Conservation (phyloP, 2,888 invertebrate species). For the Phengaris alcon region DNA sequence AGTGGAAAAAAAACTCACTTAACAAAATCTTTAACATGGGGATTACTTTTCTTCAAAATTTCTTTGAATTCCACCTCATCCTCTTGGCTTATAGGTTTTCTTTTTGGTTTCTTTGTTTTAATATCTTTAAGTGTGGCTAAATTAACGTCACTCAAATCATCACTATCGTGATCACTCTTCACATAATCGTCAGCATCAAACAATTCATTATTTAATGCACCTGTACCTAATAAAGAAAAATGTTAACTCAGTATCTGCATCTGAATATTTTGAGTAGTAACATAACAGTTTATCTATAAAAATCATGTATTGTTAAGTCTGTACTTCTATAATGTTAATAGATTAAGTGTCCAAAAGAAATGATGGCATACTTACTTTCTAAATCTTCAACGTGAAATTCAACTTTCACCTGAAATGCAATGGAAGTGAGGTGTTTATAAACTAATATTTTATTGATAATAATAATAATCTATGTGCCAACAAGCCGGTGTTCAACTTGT, state of each 20-base stretch:
- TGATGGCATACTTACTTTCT: slow-evolving; percentile 55
- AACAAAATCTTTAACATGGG: slow-evolving; percentile 65
- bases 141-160: slow-evolving; percentile 56
- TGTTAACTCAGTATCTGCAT: not conserved
- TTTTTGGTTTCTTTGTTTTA: slow-evolving; percentile 53
- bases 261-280: too few species aligned
- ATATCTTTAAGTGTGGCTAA: slow-evolving; percentile 59
- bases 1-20: slow-evolving; percentile 37
- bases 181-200: slow-evolving; percentile 45
- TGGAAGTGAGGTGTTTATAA: slow-evolving; percentile 32
- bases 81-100: slow-evolving; percentile 47
- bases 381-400: slow-evolving; percentile 63
- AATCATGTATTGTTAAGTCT: too few species aligned
- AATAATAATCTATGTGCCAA: not conserved
- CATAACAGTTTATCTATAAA: too few species aligned
- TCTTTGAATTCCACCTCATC: slow-evolving; percentile 54
- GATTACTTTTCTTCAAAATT: slow-evolving; percentile 53
- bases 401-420: slow-evolving; percentile 62
- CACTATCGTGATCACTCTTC: slow-evolving; percentile 44
- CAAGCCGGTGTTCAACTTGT: too few species aligned
- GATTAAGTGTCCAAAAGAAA: not conserved
- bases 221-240: slow-evolving; percentile 40
- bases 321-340: not conserved
- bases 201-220: slow-evolving; percentile 52
- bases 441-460: not conserved